phyloP scores from a whole-genome alignment of 2,888 invertebrate genomes.

The Crioceris asparagi region DNA sequence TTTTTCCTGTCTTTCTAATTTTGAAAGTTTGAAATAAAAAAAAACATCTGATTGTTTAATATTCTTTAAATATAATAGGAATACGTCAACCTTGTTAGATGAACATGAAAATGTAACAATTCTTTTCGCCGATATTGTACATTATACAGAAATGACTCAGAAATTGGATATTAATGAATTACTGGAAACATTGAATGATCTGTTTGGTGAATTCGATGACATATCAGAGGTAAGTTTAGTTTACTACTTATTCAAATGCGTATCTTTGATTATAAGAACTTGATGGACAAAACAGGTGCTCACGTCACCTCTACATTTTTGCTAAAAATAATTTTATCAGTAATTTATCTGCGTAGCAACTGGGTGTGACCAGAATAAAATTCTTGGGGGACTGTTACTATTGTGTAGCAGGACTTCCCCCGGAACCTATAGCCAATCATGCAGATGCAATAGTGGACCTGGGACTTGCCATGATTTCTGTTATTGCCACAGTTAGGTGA shows the following conservation, averaged over 20 bases:
- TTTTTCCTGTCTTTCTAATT: too few relatives aligned
- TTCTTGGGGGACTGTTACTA: slow-evolving; percentile 92
- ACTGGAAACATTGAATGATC: slow-evolving; percentile 78
- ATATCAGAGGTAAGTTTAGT: slow-evolving; percentile 60
- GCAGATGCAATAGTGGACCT: slow-evolving; percentile 85
- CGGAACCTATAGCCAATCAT: slow-evolving; percentile 57
- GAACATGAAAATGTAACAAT: slow-evolving; percentile 83
- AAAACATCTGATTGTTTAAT: too few relatives aligned
- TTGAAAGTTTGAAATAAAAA: too few relatives aligned
- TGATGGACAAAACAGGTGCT: too few relatives aligned
- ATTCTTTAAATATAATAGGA: not conserved
- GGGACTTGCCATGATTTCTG: slow-evolving; percentile 86
- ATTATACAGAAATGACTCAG: slow-evolving; percentile 81
- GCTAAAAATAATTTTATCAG: too few relatives aligned
- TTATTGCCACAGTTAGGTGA: slow-evolving; percentile 72
- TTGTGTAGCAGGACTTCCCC: slow-evolving; percentile 79
- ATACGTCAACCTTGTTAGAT: slow-evolving; percentile 58
- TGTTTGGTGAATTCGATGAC: slow-evolving; percentile 86
- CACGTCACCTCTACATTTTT: too few relatives aligned
- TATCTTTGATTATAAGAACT: too few relatives aligned
- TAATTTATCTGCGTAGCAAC: slow-evolving; percentile 53
- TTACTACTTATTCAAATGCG: too few relatives aligned
- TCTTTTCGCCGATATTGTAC: slow-evolving; percentile 87
- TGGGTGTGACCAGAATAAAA: slow-evolving; percentile 75
- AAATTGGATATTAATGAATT: slow-evolving; percentile 64